A percentile compares a stretch with the other conserved stretches of the same genome.
These are phyloP conservation scores for Sceloporus undulatus DNA, from an alignment of 2,113 vertebrate species.

Conservation along the genomic window DNA sequence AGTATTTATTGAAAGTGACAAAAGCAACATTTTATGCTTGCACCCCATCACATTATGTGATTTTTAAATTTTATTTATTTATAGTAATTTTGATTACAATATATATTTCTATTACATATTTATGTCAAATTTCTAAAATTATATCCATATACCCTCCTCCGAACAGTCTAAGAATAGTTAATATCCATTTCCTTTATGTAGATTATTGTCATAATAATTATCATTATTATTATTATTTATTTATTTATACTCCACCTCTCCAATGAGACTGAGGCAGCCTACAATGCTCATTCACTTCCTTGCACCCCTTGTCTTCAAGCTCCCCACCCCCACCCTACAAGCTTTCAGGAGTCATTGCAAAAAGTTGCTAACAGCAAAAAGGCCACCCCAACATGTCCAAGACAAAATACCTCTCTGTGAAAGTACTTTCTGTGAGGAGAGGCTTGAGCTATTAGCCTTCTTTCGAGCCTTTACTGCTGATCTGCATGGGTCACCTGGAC, in stretches of 20 bases:
- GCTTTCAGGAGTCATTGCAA: not conserved
- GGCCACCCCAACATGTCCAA: no score
- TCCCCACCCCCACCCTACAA: not conserved
- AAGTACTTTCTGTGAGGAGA: not conserved
- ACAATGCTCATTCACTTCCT: no score
- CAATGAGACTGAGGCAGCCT: no score
- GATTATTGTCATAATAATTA: no score
- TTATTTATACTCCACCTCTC: no score
- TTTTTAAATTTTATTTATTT: no score
- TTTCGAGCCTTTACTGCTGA: not conserved
- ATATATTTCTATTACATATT: no score
- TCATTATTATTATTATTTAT: no score
- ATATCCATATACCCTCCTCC: not conserved
- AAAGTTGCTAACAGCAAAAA: not conserved
- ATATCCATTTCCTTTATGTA: not conserved
- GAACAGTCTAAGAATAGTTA: not conserved
- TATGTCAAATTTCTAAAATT: not conserved
- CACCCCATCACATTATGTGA: not conserved
- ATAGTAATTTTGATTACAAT: no score
- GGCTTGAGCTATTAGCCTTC: not conserved
- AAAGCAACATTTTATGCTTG: not conserved
- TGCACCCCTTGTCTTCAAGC: no score
- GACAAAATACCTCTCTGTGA: not conserved
- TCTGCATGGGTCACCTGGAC: not conserved
- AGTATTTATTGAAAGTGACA: not conserved